Evolutionary conservation across 2,113 vertebrate genomes (phyloP), one percentile per base, ranked within the genome.

Genomic region (Heterochromis multidens): DNA sequence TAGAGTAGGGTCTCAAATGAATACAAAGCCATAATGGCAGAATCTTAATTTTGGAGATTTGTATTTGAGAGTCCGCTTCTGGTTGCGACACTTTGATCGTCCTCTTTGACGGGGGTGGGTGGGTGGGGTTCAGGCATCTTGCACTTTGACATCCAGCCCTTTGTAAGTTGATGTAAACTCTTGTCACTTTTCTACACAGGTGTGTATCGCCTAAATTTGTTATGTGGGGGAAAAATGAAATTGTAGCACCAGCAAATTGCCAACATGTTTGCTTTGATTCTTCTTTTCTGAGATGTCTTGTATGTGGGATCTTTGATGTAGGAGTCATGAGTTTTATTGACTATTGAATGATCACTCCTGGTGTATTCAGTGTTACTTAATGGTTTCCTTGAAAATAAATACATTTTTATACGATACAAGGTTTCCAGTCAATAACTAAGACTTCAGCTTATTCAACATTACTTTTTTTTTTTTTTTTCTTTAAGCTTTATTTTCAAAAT

Each of bases 351-450:
- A 94, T 94, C 93, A 94, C 93, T 94, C 93, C 94, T 91, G 93
- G 93, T 94, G 94, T 95, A 95, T 93, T 95, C 92, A 93, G 94
- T 95, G 93, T 95, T 95, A 93, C 88, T 93, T 82, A 89, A 91
- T 94, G 93, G 94, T 93, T 94, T 93, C 93, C 93, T 93, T 93
- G 85, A 91, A 94, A 95, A 94, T 95, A 95, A 95, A 95, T 91
- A 62, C 85, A 88, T 94, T 95, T 95, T 95, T 94, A 89, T 95
- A 95, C 31, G 80, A 94, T 35, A 79, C n/a, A 5, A 17, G 25
- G 83, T 12, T 56, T 79, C 62, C 23, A 19, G 29, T 25, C 25
- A 49, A 17, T 72, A 72, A 49, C 14, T 72, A 25, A 29, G 16
- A 70, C 25, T 67, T 54, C 9, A 67, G 35, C 8, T 65, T 65